A percentile compares a stretch with the other conserved stretches of the same genome.
Conservation (phyloP, 2,113 vertebrate genomes). For the Microcebus ravelobensis region DNA sequence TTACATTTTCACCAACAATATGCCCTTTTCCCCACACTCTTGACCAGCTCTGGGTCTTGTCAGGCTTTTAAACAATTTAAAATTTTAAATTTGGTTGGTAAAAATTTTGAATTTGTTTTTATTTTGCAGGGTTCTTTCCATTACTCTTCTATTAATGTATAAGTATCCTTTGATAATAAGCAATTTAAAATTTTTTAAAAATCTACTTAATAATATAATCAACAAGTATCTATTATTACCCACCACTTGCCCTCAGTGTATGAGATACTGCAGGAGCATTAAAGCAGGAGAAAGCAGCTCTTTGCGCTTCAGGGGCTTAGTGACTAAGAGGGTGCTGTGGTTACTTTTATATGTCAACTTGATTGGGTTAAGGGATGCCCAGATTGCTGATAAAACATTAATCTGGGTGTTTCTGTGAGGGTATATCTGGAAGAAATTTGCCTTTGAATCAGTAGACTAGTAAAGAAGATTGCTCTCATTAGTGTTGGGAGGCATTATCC, state of each 20-base stretch:
- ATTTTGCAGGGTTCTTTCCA: background rate
- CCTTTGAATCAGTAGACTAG: background rate
- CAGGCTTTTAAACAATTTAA: background rate
- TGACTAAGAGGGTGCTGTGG: background rate
- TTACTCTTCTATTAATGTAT: background rate
- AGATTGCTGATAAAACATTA: background rate
- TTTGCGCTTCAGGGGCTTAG: background rate
- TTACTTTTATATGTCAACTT: background rate
- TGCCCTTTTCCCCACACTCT: background rate
- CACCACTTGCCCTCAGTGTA: background rate
- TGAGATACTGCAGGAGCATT: background rate
- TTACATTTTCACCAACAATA: background rate
- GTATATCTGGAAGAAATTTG: background rate
- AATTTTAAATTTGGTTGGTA: background rate
- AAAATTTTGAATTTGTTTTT: background rate
- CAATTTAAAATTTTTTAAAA: background rate
- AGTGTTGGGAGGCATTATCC: background rate
- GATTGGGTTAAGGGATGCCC: background rate
- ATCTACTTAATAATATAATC: background rate
- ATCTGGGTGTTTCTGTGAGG: background rate
- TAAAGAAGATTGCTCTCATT: background rate
- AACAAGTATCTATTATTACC: background rate
- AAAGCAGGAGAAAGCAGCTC: background rate
- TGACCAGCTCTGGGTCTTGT: background rate
- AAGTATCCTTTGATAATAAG: background rate